A percentile compares a stretch with the other conserved stretches of the same genome.
These are phyloP conservation scores for Corythornis leucogaster DNA, from an alignment of 2,797 vertebrate genomes.

Conservation along the genomic window DNA sequence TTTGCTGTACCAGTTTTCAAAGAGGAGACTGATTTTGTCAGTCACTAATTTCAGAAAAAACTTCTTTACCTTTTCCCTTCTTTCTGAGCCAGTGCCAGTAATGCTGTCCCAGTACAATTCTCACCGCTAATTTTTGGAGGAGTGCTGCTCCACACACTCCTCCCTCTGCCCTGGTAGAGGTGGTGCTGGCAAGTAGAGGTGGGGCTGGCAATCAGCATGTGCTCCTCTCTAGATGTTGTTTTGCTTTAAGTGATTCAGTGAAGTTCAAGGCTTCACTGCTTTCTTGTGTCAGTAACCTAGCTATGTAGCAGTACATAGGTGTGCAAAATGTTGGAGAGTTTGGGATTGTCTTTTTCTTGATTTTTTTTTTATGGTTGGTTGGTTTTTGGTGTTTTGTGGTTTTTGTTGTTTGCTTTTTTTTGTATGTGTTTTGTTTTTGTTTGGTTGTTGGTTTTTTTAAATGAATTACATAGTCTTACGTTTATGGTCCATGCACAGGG, in stretches of 20 bases:
- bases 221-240: neutral
- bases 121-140: accelerated
- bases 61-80: neutral
- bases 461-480: accelerated
- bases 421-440: too few species aligned
- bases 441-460: neutral
- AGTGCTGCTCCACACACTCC: accelerated
- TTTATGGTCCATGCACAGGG: neutral
- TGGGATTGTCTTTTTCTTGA: too few species aligned
- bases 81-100: neutral
- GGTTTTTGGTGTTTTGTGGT: too few species aligned
- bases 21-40: neutral
- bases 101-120: accelerated
- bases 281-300: neutral
- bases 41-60: neutral
- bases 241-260: neutral
- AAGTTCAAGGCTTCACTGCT: neutral
- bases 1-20: neutral
- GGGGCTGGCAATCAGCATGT: neutral
- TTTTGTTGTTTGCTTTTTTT: too few species aligned
- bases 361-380: too few species aligned
- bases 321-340: neutral
- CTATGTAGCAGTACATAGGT: neutral
- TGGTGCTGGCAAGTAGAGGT: neutral
- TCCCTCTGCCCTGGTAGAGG: neutral